Evolutionary conservation across 2,888 invertebrate species (phyloP), one percentile per base, ranked within the genome.

Genomic region (Hydropsyche betteni): DNA sequence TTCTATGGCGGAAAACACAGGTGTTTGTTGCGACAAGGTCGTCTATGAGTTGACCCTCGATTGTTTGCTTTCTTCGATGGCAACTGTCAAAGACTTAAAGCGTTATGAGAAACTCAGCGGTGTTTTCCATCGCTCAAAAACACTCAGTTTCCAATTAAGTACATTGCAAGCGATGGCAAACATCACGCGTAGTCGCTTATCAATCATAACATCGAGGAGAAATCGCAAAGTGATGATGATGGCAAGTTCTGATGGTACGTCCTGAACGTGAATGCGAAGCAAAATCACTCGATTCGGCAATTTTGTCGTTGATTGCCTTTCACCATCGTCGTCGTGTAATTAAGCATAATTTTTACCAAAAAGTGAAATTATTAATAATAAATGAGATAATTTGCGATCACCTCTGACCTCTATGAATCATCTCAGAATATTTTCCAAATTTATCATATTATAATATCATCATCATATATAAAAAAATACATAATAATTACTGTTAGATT

Each of bases 41-140:
- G 44, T 36, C 34, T 34, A 36, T 12, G 34, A 14, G 14, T 12
- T 61, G 72, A 72, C 72, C 72, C 72, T 61, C 50, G 44, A 69
- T 50, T 70, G 51, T 70, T 70, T 53, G 33, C 70, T 70, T 70
- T 70, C 70, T 70, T 70, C 70, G 10, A 16, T 24, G 58, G 8
- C 24, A 58, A 58, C 8, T 58, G 58, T 58, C 58, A 5, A 58
- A 16, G 14, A 8, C 58, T 24, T 24, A 24, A 24, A 24, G 24
- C 24, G 24, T 24, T 24, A 16, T 16, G 58, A 24, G 14, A 53
- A 53, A 53, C 53, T 4, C 4, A 58, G 4, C 14, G 16, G 44
- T 10, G 10, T 4, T 16, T 58, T n/a, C 8, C 14, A 24, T 58
- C 58, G 58, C 14, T 24, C 14, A 24, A 8, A 12, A 58, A 58